Evolutionary conservation across 2,113 vertebrate genomes (phyloP), one percentile per base, ranked within the genome.

Genomic region (Gracilinanus agilis): DNA sequence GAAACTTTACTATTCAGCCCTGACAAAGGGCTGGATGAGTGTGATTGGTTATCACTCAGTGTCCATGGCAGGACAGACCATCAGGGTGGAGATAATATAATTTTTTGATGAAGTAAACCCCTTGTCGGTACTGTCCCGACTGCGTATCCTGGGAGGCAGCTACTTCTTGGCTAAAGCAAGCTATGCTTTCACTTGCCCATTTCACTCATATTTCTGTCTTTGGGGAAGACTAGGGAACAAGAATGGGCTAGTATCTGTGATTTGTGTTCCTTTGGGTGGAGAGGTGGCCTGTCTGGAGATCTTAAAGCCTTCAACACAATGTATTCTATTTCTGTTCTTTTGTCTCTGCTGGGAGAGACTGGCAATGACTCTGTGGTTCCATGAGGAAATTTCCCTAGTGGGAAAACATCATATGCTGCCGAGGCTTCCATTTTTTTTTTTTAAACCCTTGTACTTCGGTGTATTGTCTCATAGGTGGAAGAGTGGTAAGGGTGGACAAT

Each of bases 321-420:
- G n/a, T 40, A 23, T 83, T 83, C 67, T 83, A 83, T 83, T 83
- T 83, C 67, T 83, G 67, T 83, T 83, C n/a, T 83, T 83, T 83
- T 40, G 67, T 40, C n/a, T 40, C 67, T 19, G 40, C 2, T 16
- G 7, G 19, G n/a, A n/a, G 19, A 40, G 19, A 83, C 16, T 21
- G 21, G 34, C 34, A 23, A 40, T 21, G 19, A 83, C 19, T 83
- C 67, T 40, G 5, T 67, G 19, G n/a, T 83, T 83, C 21, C 6
- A 40, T 83, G 34, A 40, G n/a, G 67, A 21, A 83, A 83, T 83
- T 40, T 40, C 34, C n/a, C 67, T 40, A 40, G 34, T 21, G 19
- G 34, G 34, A 83, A 83, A 83, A 40, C n/a, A 40, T 83, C 67
- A 40, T 40, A 75, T 40, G 67, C 34, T 83, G 6, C 2, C 1